Base-by-base conservation (phyloP, 2,113 vertebrate genomes). In the Trogon surrucura region DNA sequence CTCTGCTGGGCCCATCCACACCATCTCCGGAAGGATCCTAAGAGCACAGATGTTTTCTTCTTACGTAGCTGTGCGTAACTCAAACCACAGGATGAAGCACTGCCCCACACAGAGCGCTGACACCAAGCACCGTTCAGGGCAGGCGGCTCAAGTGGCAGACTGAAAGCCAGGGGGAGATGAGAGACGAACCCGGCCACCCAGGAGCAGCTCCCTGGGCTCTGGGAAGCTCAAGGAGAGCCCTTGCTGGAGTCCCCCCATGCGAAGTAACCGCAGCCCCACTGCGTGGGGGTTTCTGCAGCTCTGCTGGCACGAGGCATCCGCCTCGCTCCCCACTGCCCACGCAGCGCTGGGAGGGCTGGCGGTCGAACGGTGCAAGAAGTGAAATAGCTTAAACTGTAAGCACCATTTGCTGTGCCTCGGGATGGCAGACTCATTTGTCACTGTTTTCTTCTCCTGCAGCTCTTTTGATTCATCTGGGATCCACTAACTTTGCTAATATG, bases 351-450 rank as follows among this genome's bases (percentile, higher is more conserved):
- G 18, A 13, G 54, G 48, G 58, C 85, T 80, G 30, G 10, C 20
- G 5, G 80, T 57, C 9, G 4, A 83, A 73, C 0, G 1, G 22
- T 78, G 67, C 51, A 57, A 61, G 88, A 48, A 94, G 56, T 66
- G 85, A 44, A 94, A 91, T 1, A 88, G 67, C 86, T 95, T 79
- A 30, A 88, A 50, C 80, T 70, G 74, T 41, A 44, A 91, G 88
- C 87, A 89, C 74, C 56, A 47, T 82, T 94, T 77, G 78, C 89
- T 82, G 89, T 75, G 74, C 95, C 89, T 89, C 2, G 0, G 41
- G 45, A 51, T 94, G 85, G 91, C 95, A 96, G 89, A 66, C 83
- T 95, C 95, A 95, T 97, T 96, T 96, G 93, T 97, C 96, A 96
- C 95, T 74, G 91, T 90, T 96, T 96, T 74, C 95, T 80, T 78